Base-by-base conservation (phyloP, 2,113 vertebrate species). In the Syngnathus scovelli region DNA sequence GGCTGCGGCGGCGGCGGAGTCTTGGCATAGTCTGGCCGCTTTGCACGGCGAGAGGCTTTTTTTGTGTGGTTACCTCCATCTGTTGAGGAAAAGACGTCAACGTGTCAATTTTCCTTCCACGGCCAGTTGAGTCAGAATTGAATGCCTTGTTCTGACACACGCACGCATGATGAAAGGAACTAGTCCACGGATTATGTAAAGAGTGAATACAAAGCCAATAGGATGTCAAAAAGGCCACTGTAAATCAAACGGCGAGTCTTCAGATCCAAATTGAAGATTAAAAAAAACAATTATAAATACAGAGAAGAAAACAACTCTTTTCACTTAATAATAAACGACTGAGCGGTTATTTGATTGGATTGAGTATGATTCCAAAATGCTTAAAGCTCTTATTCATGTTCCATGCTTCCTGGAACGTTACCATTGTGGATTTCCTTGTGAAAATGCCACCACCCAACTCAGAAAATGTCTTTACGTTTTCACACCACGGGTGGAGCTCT, bases 51-150 rank as follows among this genome's bases (percentile, higher is more conserved):
- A 13, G 67, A 74, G 76, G 36, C 49, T 59, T 74, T 68, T 69
- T 79, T 49, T 51, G 65, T 54, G 61, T 11, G 6, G 69, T 69
- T 64, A 55, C 68, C 70, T 66, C 83, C 79, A 78, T 86, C 87
- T 88, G 87, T 73, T 73, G 3, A 52, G 68, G 41, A 71, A 61
- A 78, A 74, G 76, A 86, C 83, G 83, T 88, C 87, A 87, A 1
- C 21, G 72, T 81, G 82, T 71, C 74, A 85, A 83, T 76, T 80
- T 87, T 82, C 74, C 80, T 85, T 76, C 77, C 78, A 71, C 2
- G 4, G 9, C 33, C 37, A 52, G 59, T 15, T 2, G 0, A 19
- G 59, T 13, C 36, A 12, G 61, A 8, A 0, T 63, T n/a, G 18
- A 9, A 41, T 56, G 70, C 49, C 65, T 0, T 21, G 12, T 19